Evolutionary conservation across 1,140 invertebrate species (phyloP).

Genomic region (Apolygus lucorum): DNA sequence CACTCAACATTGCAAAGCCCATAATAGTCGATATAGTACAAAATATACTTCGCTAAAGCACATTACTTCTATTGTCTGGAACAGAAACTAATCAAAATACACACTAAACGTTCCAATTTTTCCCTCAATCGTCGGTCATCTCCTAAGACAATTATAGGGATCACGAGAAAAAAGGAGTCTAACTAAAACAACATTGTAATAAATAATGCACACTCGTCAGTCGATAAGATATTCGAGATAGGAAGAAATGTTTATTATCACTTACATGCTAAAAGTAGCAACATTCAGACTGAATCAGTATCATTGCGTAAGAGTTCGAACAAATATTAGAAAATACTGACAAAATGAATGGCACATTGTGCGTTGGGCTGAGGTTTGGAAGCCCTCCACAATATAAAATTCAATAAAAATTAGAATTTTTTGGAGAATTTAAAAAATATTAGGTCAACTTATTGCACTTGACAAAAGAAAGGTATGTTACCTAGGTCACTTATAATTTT

Average conservation of each 20-base stretch:
- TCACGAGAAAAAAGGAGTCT: background rate
- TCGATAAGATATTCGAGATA: slow-evolving; percentile 1
- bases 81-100: background rate
- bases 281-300: background rate
- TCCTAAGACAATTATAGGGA: background rate
- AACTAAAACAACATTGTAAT: background rate
- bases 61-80: slow-evolving; percentile 8
- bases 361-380: no score
- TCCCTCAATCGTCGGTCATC: background rate
- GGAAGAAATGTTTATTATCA: slow-evolving; percentile 1
- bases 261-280: background rate
- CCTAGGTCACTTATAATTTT: no score
- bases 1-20: background rate
- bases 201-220: slow-evolving; percentile 11
- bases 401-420: no score
- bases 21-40: background rate
- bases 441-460: no score
- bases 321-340: background rate
- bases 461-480: no score
- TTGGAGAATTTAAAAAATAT: no score
- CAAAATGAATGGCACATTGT: no score
- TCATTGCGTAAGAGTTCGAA: background rate
- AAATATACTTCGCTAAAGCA: slow-evolving; percentile 22
- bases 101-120: background rate
- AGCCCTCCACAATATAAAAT: no score